A percentile compares a stretch with the other conserved stretches of the same genome.
These are phyloP conservation scores for Netelia melanura DNA, from an alignment of 2,888 invertebrate species.

Conservation along the genomic window DNA sequence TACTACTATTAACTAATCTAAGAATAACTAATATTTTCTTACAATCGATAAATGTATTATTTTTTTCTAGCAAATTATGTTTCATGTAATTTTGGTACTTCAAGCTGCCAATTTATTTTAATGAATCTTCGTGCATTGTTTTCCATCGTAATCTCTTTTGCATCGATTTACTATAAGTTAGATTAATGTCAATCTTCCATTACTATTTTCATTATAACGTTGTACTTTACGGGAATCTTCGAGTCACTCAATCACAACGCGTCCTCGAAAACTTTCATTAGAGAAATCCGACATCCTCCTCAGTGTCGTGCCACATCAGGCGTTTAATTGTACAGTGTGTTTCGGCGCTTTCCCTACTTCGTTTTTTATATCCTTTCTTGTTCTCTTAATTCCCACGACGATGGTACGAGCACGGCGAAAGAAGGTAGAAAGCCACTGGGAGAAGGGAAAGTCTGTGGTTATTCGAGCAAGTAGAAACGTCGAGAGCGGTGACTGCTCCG, in stretches of 20 bases:
- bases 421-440: slow-evolving; percentile 49
- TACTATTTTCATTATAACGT: no score
- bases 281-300: slow-evolving; percentile 8
- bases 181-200: no score
- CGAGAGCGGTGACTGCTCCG: slow-evolving; percentile 58
- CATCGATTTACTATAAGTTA: no score
- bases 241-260: neutral
- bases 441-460: slow-evolving; percentile 60
- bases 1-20: no score
- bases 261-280: neutral
- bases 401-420: neutral
- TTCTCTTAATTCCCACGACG: slow-evolving; percentile 32
- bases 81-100: no score
- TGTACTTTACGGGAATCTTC: neutral
- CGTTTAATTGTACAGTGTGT: slow-evolving; percentile 50
- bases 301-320: slow-evolving; percentile 1
- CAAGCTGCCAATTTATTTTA: no score
- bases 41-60: no score
- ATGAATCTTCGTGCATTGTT: no score
- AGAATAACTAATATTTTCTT: no score
- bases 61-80: no score
- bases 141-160: no score
- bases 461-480: slow-evolving; percentile 56
- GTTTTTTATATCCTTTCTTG: slow-evolving; percentile 13
- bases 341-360: neutral